Base-by-base conservation (phyloP, 1,140 invertebrate species). In the Drosophila sturtevanti region DNA sequence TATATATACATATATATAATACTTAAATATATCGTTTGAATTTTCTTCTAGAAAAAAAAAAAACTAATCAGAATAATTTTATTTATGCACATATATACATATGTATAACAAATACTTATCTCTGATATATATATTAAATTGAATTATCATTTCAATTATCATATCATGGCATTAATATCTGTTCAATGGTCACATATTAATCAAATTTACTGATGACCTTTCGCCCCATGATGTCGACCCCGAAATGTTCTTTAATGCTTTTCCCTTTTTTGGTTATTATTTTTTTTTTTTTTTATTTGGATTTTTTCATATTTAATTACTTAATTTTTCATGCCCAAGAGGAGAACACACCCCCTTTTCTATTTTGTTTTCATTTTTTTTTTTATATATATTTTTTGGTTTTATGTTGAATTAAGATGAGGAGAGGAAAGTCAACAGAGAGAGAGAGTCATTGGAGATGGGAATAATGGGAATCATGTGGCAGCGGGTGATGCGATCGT, bases 251-350 rank as follows among this genome's bases (percentile, higher is more conserved):
- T 48, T 48, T 48, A 14, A 48, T 38, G 58, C 38, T 44, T 4
- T 31, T 27, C 61, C n/a, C n/a, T n/a, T n/a, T n/a, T n/a, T n/a
- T n/a, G n/a, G n/a, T n/a, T n/a, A n/a, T n/a, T n/a, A n/a, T n/a
- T n/a, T 62, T 68, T 58, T 44, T 58, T 18, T 44, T 37, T 74
- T 66, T 68, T 59, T 56, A 70, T 48, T 16, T 7, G 1, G 71
- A 63, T 64, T 51, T 76, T 75, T 52, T 10, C 16, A 35, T 62
- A 67, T 64, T 84, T 84, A 90, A 90, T 90, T 87, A 78, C 87
- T 90, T 84, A 72, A 90, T 90, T 90, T 90, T 90, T 90, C 80
- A 90, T 81, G 87, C 76, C 81, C 76, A 79, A 59, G 37, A 75
- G 60, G 48, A 56, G 48, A 72, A 64, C 65, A 70, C 41, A 60